Evolutionary conservation across 1,140 invertebrate genomes (phyloP).

Genomic region (Papilio glaucus): DNA sequence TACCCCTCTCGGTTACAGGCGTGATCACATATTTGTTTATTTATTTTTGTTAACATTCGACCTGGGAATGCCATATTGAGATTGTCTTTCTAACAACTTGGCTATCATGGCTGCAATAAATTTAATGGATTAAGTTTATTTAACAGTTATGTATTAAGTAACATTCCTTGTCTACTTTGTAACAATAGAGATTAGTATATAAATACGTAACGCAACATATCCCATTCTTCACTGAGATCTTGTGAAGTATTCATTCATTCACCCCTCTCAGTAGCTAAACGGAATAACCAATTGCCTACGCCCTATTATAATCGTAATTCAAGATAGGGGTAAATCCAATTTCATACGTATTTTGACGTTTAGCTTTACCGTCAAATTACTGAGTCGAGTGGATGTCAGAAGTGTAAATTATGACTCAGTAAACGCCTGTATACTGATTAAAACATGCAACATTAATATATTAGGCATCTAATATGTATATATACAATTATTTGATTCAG

Average conservation of each 20-base stretch:
- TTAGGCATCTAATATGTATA: too few species aligned
- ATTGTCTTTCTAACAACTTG: too few species aligned
- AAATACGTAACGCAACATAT: slow-evolving; percentile 61
- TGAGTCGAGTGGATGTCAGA: background rate
- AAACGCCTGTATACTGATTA: slow-evolving; percentile 11
- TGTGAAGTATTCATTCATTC: slow-evolving; percentile 66
- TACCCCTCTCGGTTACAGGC: too few species aligned
- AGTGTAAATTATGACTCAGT: slow-evolving; percentile 13
- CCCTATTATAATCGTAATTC: slow-evolving; percentile 47
- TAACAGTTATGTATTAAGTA: too few species aligned
- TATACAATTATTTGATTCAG: too few species aligned
- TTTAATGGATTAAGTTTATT: background rate
- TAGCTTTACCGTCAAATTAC: slow-evolving; percentile 33
- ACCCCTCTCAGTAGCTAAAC: slow-evolving; percentile 62
- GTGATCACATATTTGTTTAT: too few species aligned
- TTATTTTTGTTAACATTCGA: too few species aligned
- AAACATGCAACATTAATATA: background rate
- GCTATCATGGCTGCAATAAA: background rate
- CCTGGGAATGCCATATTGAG: too few species aligned
- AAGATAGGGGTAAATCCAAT: slow-evolving; percentile 38
- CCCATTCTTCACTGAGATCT: slow-evolving; percentile 52
- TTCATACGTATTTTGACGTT: slow-evolving; percentile 36
- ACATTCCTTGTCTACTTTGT: background rate
- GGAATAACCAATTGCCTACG: slow-evolving; percentile 61
- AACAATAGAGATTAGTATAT: slow-evolving; percentile 60